Evolutionary conservation across 2,113 vertebrate species (phyloP), one percentile per base, ranked within the genome.

Genomic region (Chloropsis cyanopogon): DNA sequence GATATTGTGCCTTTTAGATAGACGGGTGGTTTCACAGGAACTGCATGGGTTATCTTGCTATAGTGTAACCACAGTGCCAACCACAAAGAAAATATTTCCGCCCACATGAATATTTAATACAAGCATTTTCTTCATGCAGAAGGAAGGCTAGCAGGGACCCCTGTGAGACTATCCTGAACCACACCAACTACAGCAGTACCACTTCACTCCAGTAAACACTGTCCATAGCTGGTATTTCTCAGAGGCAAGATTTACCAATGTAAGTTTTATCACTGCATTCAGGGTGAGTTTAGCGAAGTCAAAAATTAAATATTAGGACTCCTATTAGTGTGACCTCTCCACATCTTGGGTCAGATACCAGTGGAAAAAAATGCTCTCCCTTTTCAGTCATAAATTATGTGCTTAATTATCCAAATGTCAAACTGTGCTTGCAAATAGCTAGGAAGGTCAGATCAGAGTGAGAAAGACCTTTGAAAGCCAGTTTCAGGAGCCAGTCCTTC

Each of bases 391-490:
- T 91, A 94, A 88, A 90, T 96, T 90, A 86, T n/a, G 41, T 66
- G 75, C 54, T 90, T 96, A 89, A 97, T 93, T 94, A 94, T 90
- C 75, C 87, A 94, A 82, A 88, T 91, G 82, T 92, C 88, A 96
- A 59, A 70, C 56, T 88, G 22, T 49, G 44, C 79, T 91, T 70
- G 64, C 90, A 93, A 86, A 84, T 90, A 90, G 69, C 54, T 49
- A 71, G 79, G 79, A 96, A 96, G 94, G 68, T 91, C 90, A 96
- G 44, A 70, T 75, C 44, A 90, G 47, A 93, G 56, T 4, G 28
- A 90, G 47, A 64, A 50, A 93, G 76, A 77, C 50, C 75, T 94
- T 92, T 86, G 82, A 91, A 93, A 78, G 44, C 39, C 60, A 64
- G 33, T 78, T 95, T 90, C 85, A 86, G 44, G 22, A 75, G 21